Evolutionary conservation across 2,797 vertebrate species (phyloP).

Genomic region (Ambastaia sidthimunki): DNA sequence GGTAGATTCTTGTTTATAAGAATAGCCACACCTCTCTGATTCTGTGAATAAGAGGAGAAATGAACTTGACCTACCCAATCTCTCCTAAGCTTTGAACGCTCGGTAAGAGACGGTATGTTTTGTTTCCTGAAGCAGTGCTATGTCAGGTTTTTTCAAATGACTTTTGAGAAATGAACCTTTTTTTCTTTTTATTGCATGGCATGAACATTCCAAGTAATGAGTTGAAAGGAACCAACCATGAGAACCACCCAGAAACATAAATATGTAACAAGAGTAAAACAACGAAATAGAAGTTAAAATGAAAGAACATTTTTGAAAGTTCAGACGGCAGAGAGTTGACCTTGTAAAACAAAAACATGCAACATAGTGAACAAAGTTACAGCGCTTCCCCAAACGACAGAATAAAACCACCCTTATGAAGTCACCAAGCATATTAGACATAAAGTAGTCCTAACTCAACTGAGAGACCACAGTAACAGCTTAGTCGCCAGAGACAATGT

Average conservation of each 20-base stretch:
- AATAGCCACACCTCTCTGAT: neutral
- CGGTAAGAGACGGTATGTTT: neutral
- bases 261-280: neutral
- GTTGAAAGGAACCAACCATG: conserved; percentile 22
- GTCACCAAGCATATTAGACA: neutral
- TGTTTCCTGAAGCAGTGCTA: conserved; percentile 26
- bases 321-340: too few relatives aligned
- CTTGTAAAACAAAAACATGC: too few relatives aligned
- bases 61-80: conserved; percentile 32
- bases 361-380: neutral
- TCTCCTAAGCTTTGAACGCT: conserved; percentile 11
- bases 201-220: conserved; percentile 22
- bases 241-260: conserved; percentile 9
- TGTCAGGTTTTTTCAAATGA: neutral
- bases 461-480: neutral
- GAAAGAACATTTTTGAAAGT: neutral
- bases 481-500: neutral
- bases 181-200: conserved; percentile 32
- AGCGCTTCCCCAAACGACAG: neutral
- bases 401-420: neutral
- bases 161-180: conserved; percentile 8
- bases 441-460: neutral
- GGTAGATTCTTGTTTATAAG: conserved; percentile 32
- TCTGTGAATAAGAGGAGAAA: conserved; percentile 8
- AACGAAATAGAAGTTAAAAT: too few relatives aligned